Evolutionary conservation across 2,888 invertebrate genomes (phyloP).

Genomic region (Polyploca ridens): DNA sequence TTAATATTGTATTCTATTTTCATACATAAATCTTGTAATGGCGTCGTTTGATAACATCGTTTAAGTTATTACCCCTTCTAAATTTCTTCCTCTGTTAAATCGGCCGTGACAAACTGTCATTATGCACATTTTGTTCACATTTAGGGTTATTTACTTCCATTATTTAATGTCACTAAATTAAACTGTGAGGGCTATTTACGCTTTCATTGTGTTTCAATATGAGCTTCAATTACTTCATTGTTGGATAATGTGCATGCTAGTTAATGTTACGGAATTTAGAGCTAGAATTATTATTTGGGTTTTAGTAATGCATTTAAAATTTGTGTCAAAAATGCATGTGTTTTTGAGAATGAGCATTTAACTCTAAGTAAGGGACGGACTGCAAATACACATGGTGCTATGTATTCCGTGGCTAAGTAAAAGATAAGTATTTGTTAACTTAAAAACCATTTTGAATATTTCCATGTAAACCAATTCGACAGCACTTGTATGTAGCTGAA

Average conservation of each 20-base stretch:
- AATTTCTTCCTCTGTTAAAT: conserved; percentile 62
- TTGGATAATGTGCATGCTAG: conserved; percentile 23
- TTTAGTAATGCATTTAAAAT: not conserved
- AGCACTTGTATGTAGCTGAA: conserved; percentile 67
- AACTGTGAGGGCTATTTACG: conserved; percentile 31
- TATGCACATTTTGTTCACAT: conserved; percentile 53
- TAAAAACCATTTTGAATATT: not conserved
- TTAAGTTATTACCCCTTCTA: conserved; percentile 34
- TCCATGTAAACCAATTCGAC: conserved; percentile 54
- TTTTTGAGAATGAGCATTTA: too few species aligned
- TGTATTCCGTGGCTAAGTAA: too few species aligned
- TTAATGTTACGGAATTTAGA: not conserved
- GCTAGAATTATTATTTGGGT: not conserved
- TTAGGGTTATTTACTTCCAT: conserved; percentile 60
- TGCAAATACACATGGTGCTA: too few species aligned
- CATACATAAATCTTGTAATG: not conserved
- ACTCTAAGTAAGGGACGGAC: too few species aligned
- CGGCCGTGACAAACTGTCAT: conserved; percentile 67
- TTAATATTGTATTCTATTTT: not conserved
- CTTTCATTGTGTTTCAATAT: conserved; percentile 43
- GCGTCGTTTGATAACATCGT: conserved; percentile 34
- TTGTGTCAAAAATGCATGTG: not conserved
- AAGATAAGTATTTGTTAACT: too few species aligned
- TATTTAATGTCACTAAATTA: conserved; percentile 54
- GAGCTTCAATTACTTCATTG: conserved; percentile 24